These are phyloP conservation scores for Tautogolabrus adspersus DNA, from an alignment of 2,113 vertebrate genomes.

Conservation along the genomic window DNA sequence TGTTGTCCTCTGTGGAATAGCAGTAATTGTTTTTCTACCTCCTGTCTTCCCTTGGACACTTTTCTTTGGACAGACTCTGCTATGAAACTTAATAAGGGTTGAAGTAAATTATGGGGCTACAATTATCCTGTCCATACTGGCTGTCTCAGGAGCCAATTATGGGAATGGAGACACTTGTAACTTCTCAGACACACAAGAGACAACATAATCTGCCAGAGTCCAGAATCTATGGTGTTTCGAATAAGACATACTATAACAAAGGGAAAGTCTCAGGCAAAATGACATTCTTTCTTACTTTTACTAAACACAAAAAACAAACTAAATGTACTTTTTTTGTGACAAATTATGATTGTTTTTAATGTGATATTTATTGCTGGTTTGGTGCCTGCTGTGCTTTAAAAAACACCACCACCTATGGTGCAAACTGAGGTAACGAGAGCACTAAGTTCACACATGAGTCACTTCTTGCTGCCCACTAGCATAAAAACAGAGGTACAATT, in stretches of 20 bases:
- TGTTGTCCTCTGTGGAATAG: slow-evolving; percentile 45
- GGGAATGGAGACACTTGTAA: slow-evolving; percentile 63
- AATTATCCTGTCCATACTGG: slow-evolving; percentile 75
- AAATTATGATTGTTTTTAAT: too few species aligned
- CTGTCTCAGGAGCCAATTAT: slow-evolving; percentile 78
- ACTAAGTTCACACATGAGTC: slow-evolving; percentile 10
- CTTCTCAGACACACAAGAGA: slow-evolving; percentile 31
- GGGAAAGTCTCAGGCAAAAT: slow-evolving; percentile 3
- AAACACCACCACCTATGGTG: not conserved
- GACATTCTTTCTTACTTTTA: not conserved
- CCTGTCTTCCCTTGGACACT: slow-evolving; percentile 27
- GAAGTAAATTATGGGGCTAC: slow-evolving; percentile 80
- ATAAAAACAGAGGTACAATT: not conserved
- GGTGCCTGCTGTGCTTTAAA: slow-evolving; percentile 7
- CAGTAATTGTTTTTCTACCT: slow-evolving; percentile 58
- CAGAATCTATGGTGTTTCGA: not conserved
- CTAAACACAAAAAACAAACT: not conserved
- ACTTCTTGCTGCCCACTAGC: not conserved
- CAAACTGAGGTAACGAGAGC: not conserved
- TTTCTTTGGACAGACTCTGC: slow-evolving; percentile 73
- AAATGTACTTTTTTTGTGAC: too few species aligned
- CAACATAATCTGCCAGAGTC: not conserved
- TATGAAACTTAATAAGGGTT: slow-evolving; percentile 84
- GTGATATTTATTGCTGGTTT: not conserved
- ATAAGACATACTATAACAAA: too few species aligned